Evolutionary conservation across 2,888 invertebrate species (phyloP).

Genomic region (Ophion obscuratus): DNA sequence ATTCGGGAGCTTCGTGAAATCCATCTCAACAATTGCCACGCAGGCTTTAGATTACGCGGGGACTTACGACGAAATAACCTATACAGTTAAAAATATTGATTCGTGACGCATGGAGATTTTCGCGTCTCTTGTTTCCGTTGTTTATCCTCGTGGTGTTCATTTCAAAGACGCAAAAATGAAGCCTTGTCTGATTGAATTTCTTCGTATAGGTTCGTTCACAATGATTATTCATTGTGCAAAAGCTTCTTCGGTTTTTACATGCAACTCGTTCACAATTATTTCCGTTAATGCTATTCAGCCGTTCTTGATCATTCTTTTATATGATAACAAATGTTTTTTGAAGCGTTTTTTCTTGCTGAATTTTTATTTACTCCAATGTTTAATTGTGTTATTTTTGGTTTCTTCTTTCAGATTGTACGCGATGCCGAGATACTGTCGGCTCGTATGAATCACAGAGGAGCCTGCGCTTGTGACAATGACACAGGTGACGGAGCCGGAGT

Average conservation of each 20-base stretch:
- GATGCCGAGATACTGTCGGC: slow-evolving; percentile 97
- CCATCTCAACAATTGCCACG: slow-evolving; percentile 32
- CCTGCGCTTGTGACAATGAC: slow-evolving; percentile 99
- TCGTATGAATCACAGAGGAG: slow-evolving; percentile 99
- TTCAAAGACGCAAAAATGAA: background rate
- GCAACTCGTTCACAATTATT: no score
- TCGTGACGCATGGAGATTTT: slow-evolving; percentile 34
- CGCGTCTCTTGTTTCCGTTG: slow-evolving; percentile 31
- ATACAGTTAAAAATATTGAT: slow-evolving; percentile 24
- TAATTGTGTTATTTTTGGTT: background rate
- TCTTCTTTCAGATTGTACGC: slow-evolving; percentile 91
- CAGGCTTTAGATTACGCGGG: slow-evolving; percentile 12
- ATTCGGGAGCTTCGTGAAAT: slow-evolving; percentile 45
- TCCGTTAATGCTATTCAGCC: no score
- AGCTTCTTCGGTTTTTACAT: background rate
- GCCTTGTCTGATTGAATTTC: background rate
- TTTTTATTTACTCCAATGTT: background rate
- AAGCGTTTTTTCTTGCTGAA: no score
- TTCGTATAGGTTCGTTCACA: background rate
- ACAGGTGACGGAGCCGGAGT: slow-evolving; percentile 99
- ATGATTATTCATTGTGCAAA: background rate
- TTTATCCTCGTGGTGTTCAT: slow-evolving; percentile 18
- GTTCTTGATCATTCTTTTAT: no score
- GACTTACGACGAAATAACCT: slow-evolving; percentile 55
- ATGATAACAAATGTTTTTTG: no score